These are phyloP conservation scores for Drosophila quinaria DNA, from an alignment of 2,888 invertebrate species.

Conservation along the genomic window DNA sequence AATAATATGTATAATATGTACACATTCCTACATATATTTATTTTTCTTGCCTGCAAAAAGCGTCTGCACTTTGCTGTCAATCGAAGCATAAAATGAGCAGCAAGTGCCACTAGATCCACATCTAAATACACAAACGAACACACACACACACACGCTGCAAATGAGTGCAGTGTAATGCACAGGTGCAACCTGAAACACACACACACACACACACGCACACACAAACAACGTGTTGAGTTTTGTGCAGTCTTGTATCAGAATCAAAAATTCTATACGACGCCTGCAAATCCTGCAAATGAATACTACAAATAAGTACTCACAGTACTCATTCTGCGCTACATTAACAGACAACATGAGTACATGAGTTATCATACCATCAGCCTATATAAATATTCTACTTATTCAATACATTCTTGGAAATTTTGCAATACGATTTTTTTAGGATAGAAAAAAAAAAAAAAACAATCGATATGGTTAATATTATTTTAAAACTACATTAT, in stretches of 20 bases:
- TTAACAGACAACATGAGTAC: background rate
- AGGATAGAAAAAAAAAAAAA: too few species aligned
- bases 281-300: constrained; percentile 31
- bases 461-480: too few species aligned
- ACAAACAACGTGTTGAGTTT: constrained; percentile 12
- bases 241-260: constrained; percentile 52
- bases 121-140: constrained; percentile 45
- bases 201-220: constrained; percentile 1
- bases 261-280: constrained; percentile 61
- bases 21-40: too few species aligned
- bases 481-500: too few species aligned
- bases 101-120: constrained; percentile 75
- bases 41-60: constrained; percentile 48
- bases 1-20: too few species aligned
- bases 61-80: constrained; percentile 73
- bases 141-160: constrained; percentile 6
- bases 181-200: constrained; percentile 16
- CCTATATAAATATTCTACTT: too few species aligned
- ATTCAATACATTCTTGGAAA: too few species aligned
- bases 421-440: too few species aligned
- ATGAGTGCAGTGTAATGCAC: constrained; percentile 23
- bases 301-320: constrained; percentile 21
- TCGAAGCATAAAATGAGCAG: constrained; percentile 83
- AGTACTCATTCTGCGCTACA: constrained; percentile 30
- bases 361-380: background rate